phyloP scores from a whole-genome alignment of 37 sponge, comb jelly and placozoan species.

The Ianthella basta region DNA sequence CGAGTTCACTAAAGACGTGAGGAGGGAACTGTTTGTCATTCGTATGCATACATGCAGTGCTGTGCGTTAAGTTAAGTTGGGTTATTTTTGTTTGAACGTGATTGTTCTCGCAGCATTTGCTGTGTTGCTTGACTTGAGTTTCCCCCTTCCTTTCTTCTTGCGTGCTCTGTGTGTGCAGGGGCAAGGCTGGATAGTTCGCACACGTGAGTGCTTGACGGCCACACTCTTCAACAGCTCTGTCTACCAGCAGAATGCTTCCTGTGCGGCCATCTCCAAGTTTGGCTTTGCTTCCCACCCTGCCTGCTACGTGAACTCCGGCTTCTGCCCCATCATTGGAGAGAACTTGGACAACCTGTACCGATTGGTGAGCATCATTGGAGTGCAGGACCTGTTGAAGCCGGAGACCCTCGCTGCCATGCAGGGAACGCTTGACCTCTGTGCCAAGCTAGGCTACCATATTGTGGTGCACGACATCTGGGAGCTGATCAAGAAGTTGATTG shows the following conservation, averaged over 20 bases:
- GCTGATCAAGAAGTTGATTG: constrained; percentile 8
- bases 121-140: too few species aligned
- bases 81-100: too few species aligned
- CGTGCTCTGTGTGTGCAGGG: background rate
- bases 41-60: too few species aligned
- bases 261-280: background rate
- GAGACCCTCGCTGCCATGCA: background rate
- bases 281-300: constrained; percentile 22
- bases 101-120: too few species aligned
- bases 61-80: too few species aligned
- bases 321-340: constrained; percentile 6
- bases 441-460: background rate
- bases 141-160: background rate
- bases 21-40: background rate
- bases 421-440: constrained; percentile 1
- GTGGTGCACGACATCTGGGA: constrained; percentile 8
- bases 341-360: background rate
- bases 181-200: background rate
- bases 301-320: constrained; percentile 15
- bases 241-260: background rate
- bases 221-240: background rate
- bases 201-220: background rate
- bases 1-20: background rate
- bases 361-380: background rate
- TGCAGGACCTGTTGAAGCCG: background rate